Evolutionary conservation across 2,888 invertebrate genomes (phyloP), one percentile per base, ranked within the genome.

Genomic region (Chesias legatella): DNA sequence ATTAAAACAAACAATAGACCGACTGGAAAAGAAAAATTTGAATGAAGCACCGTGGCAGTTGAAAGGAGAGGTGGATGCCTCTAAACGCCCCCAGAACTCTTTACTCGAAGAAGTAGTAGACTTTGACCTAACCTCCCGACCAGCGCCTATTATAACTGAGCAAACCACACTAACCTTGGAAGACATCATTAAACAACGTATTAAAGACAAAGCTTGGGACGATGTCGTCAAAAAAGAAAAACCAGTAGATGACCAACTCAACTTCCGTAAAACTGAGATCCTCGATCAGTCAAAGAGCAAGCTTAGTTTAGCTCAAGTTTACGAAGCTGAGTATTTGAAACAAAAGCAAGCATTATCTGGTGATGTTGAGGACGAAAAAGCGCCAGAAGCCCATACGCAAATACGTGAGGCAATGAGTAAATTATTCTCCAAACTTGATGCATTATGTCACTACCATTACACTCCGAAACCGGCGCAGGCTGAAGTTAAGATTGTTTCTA

Each of bases 201-300:
- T 99, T 22, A 97, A 96, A 80, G 97, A 98, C 66, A 92, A 95
- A 86, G 94, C 94, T 0, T 99, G 95, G 93, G 98, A 99, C 73
- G 98, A 98, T 77, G 98, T 98, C 0, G 92, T 93, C 46, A 91
- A 94, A 33, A 98, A 96, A 85, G 91, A 93, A 10, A 96, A 96
- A 70, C 95, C 95, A 0, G 91, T 93, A 1, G 94, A 95, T 48
- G 94, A 95, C 7, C 93, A 95, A 1, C 86, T 93, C 28, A 94
- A 94, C 46, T 98, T 94, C 72, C 96, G 96, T 63, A 98, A 98
- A 68, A 92, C 94, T 51, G 89, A 98, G 39, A 91, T 96, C 0
- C 81, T 99, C 28, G 94, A 99, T 76, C 96, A 98, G 58, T 95
- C 98, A 62, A 98, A 98, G 69, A 97, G 97, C 63, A 98, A 98